Evolutionary conservation across 2,797 vertebrate genomes (phyloP).

Genomic region (Sebastes miniatus): DNA sequence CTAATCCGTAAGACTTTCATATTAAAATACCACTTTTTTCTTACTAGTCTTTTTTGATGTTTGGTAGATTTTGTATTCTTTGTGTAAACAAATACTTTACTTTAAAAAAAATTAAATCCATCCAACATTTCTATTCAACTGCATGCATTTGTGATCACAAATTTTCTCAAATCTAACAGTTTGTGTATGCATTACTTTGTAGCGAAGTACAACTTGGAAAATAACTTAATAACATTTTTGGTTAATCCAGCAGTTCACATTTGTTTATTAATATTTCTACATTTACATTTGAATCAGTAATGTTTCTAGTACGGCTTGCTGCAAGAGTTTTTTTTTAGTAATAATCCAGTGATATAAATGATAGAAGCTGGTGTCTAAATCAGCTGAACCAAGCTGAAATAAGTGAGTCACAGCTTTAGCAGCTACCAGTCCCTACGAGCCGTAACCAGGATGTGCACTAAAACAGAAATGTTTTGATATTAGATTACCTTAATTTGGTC

Average conservation of each 20-base stretch:
- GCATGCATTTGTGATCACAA: neutral
- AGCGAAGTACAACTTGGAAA: neutral
- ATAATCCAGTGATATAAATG: neutral
- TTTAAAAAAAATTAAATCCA: neutral
- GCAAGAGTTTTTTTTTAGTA: too few relatives aligned
- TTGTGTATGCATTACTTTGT: neutral
- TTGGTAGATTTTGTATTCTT: neutral
- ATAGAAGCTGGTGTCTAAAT: neutral
- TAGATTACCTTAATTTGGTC: neutral
- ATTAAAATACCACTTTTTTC: neutral
- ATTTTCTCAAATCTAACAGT: neutral
- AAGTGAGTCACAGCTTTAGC: neutral
- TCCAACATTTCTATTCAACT: neutral
- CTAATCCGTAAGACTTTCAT: neutral
- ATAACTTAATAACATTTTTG: neutral
- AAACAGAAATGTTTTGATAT: neutral
- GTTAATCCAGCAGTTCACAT: too few relatives aligned
- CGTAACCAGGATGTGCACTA: neutral
- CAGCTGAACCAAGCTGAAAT: neutral
- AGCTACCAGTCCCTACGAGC: neutral
- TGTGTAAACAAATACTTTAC: neutral
- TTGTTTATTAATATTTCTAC: too few relatives aligned
- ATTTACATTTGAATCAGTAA: neutral
- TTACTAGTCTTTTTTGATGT: neutral
- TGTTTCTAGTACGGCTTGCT: neutral